Evolutionary conservation across 1,140 invertebrate genomes (phyloP).

Genomic region (Drosophila equinoxialis): DNA sequence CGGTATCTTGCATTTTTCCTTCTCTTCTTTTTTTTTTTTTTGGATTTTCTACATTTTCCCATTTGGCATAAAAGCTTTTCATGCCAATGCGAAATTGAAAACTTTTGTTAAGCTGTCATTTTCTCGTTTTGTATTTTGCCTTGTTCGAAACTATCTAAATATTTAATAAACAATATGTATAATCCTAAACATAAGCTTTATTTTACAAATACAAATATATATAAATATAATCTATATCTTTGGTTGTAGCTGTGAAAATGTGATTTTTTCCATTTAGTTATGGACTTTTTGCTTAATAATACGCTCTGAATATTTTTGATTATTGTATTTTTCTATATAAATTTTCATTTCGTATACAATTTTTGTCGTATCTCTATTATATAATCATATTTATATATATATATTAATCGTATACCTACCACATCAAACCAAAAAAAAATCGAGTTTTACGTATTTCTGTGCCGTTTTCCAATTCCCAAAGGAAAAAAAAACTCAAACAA

Average conservation of each 20-base stretch:
- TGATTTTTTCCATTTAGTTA: conserved; percentile 44
- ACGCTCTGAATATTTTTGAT: conserved; percentile 28
- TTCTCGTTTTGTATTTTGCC: conserved; percentile 54
- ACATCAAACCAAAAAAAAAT: conserved; percentile 41
- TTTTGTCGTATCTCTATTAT: conserved; percentile 55
- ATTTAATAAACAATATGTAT: conserved; percentile 52
- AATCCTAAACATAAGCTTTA: conserved; percentile 52
- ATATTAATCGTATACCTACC: conserved; percentile 4
- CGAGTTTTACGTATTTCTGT: conserved; percentile 45
- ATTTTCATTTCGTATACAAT: conserved; percentile 58
- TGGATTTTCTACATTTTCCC: conserved; percentile 20
- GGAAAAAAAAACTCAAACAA: conserved; percentile 47
- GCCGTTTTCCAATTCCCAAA: conserved; percentile 50
- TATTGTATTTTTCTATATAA: conserved; percentile 2
- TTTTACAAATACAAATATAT: conserved; percentile 3
- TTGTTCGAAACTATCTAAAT: conserved; percentile 19
- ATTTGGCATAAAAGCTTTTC: conserved; percentile 48
- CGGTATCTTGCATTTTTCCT: conserved; percentile 37
- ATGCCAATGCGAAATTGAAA: conserved; percentile 32
- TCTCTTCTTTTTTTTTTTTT: conserved; percentile 25
- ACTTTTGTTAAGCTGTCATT: conserved; percentile 49
- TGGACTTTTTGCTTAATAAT: conserved; percentile 21
- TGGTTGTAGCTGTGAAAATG: conserved; percentile 74
- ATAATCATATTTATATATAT: conserved; percentile 38
- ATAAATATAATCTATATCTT: conserved; percentile 51